These are phyloP conservation scores for Drosophila pachea DNA, from an alignment of 1,140 invertebrate species.

Conservation along the genomic window DNA sequence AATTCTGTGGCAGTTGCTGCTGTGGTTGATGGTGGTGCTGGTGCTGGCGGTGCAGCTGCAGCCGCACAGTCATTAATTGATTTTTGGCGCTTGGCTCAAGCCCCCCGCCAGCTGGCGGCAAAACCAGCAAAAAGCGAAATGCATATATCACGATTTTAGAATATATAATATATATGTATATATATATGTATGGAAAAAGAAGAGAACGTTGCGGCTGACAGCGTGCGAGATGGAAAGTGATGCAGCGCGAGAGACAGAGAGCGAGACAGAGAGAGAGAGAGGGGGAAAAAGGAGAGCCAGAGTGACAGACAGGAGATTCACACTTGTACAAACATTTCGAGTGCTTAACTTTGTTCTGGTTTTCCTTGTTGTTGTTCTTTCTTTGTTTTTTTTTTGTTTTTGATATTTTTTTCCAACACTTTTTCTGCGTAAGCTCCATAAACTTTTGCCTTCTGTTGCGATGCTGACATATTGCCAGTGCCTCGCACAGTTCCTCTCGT, in stretches of 20 bases:
- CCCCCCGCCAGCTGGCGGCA: slow-evolving; percentile 2
- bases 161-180: slow-evolving; percentile 22
- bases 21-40: background rate
- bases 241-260: background rate
- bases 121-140: background rate
- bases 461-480: slow-evolving; percentile 38
- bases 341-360: slow-evolving; percentile 36
- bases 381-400: slow-evolving; percentile 40
- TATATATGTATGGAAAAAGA: slow-evolving; percentile 3
- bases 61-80: slow-evolving; percentile 37
- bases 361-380: slow-evolving; percentile 30
- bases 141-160: slow-evolving; percentile 16
- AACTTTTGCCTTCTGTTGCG: slow-evolving; percentile 56
- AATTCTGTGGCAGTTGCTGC: background rate
- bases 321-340: slow-evolving; percentile 47
- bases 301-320: background rate
- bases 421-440: slow-evolving; percentile 25
- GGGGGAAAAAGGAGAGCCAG: too few relatives aligned
- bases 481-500: background rate
- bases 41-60: background rate
- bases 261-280: background rate
- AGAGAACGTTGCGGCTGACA: slow-evolving; percentile 1
- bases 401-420: slow-evolving; percentile 10
- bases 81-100: slow-evolving; percentile 29
- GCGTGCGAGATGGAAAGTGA: background rate